Conservation (phyloP, 2,113 vertebrate species). For the Pygoscelis antarcticus region DNA sequence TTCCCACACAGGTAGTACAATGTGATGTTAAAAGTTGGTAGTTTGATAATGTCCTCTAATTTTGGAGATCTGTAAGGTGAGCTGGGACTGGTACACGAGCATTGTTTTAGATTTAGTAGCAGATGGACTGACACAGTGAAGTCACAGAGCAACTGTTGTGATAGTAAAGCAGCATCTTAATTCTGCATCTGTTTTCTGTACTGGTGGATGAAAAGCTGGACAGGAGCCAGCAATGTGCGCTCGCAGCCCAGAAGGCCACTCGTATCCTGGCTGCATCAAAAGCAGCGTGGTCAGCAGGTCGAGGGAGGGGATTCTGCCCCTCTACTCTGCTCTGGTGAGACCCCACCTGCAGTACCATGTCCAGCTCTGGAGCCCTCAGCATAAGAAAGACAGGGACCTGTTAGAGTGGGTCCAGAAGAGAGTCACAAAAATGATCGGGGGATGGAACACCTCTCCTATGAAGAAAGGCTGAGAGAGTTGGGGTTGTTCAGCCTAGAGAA, state of each 20-base stretch:
- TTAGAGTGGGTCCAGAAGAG: background rate
- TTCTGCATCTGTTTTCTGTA: background rate
- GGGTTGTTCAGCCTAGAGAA: background rate
- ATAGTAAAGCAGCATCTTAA: background rate
- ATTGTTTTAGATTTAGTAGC: background rate
- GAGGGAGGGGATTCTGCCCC: background rate
- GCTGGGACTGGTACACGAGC: fast-evolving
- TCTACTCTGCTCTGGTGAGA: background rate
- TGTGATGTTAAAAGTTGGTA: background rate
- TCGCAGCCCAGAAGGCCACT: background rate
- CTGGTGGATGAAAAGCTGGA: background rate
- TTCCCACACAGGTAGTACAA: background rate
- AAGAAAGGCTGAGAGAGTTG: background rate
- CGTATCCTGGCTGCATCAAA: background rate
- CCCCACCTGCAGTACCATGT: background rate
- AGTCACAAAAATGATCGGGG: background rate
- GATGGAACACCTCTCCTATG: background rate
- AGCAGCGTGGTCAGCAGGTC: background rate
- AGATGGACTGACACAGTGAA: background rate
- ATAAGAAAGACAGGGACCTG: background rate
- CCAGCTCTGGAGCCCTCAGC: background rate
- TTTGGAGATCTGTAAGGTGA: background rate
- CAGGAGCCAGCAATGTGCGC: background rate
- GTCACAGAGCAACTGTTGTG: background rate
- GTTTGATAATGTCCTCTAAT: background rate